These are phyloP conservation scores for Rhinoderma darwinii DNA, from an alignment of 2,113 vertebrate genomes.

Conservation along the genomic window DNA sequence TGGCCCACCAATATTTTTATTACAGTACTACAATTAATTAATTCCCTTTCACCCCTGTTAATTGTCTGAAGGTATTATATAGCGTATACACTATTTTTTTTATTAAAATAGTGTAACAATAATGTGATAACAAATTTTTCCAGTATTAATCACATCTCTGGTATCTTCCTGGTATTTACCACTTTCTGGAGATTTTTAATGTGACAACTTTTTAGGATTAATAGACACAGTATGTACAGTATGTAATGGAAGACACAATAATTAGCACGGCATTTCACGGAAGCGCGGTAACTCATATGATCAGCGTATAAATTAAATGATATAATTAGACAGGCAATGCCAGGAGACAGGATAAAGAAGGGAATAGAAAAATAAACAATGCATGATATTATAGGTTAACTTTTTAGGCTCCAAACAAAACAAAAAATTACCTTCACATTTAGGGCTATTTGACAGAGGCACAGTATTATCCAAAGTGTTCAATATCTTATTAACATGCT, in stretches of 20 bases:
- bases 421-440: too few species aligned
- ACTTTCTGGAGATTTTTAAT: background rate
- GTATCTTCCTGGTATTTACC: background rate
- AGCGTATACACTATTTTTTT: background rate
- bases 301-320: background rate
- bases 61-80: background rate
- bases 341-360: background rate
- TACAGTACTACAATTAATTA: background rate
- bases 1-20: too few species aligned
- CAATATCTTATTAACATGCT: too few species aligned
- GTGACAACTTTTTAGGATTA: background rate
- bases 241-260: background rate
- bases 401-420: background rate
- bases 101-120: background rate
- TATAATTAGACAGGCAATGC: slow-evolving; percentile 15
- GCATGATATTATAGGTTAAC: background rate
- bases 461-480: too few species aligned
- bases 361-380: background rate
- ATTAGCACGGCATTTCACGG: slow-evolving; percentile 1
- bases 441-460: too few species aligned
- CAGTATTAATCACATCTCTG: background rate
- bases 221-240: background rate
- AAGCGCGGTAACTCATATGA: background rate
- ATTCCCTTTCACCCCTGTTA: background rate
- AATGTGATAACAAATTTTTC: background rate